Conservation (phyloP, 2,113 vertebrate genomes). For the Sisor rabdophorus region DNA sequence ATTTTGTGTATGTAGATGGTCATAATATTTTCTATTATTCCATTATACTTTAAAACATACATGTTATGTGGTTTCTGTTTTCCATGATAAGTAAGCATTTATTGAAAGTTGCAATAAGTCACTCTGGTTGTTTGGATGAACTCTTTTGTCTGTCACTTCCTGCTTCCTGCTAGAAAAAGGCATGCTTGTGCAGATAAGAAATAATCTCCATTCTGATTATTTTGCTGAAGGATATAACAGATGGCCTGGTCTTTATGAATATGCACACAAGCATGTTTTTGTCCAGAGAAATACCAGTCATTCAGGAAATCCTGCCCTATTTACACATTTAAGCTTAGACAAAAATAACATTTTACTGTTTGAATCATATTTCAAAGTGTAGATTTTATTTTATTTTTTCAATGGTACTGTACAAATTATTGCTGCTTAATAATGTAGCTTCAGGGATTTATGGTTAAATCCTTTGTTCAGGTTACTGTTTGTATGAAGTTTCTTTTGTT, state of each 20-base stretch:
- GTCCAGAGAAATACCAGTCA: slow-evolving; percentile 19
- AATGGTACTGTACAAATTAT: too few relatives aligned
- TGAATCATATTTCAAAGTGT: neutral
- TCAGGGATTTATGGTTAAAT: neutral
- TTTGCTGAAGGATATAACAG: slow-evolving; percentile 35
- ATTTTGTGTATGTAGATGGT: neutral
- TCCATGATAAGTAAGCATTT: neutral
- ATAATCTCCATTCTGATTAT: slow-evolving; percentile 37
- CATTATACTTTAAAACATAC: too few relatives aligned
- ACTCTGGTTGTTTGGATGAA: slow-evolving; percentile 6
- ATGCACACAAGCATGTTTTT: slow-evolving; percentile 28
- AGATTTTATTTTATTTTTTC: neutral
- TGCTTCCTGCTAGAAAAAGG: slow-evolving; percentile 13
- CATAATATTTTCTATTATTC: too few relatives aligned
- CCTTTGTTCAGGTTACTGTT: neutral
- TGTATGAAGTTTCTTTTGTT: neutral
- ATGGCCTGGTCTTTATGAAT: slow-evolving; percentile 41
- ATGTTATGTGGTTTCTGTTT: neutral
- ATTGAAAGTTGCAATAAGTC: neutral
- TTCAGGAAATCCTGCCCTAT: neutral
- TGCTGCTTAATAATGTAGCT: neutral
- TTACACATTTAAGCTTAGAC: slow-evolving; percentile 2
- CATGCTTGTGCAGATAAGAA: slow-evolving; percentile 43
- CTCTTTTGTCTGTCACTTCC: slow-evolving; percentile 9
- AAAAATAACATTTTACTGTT: neutral